Base-by-base conservation (phyloP, 2,888 invertebrate species). In the Drosophila infuscata region DNA sequence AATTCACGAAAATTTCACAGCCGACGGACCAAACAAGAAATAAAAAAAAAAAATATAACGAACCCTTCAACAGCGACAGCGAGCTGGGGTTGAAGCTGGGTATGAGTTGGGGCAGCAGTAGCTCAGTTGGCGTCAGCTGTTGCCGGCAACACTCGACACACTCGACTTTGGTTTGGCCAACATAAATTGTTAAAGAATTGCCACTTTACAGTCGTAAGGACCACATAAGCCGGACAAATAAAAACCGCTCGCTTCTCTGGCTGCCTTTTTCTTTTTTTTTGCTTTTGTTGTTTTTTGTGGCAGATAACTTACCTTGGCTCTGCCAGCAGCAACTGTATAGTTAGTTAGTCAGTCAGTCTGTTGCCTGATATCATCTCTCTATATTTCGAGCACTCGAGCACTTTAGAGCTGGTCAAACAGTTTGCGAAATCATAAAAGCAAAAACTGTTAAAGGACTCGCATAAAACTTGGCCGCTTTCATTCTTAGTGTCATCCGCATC, bases 181-280 rank as follows among this genome's bases (percentile, higher is more conserved):
- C 86, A 90, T 88, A 90, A 91, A 91, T 90, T 90, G 84, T 79
- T 85, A 84, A 91, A 88, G 88, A 90, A 89, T 91, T 89, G 86
- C 88, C 86, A 89, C 88, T 91, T 91, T 91, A 88, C 81, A 88
- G 88, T 83, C 88, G 86, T 89, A 90, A 89, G 84, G 84, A 80
- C 76, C 75, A 77, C 82, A 91, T 88, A 89, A 86, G 79, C 83
- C 89, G 75, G 69, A 74, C 81, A 83, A 80, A 87, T 82, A 79
- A 89, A 84, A 85, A 82, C 76, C 82, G 67, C 69, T 77, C 63
- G 52, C 62, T 54, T 59, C 29, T 54, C 56, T 33, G 57, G 41
- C 36, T 30, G 38, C 36, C 49, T 56, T 38, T 36, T 25, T 25
- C 25, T 17, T 54, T 32, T 36, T 36, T 33, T 17, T 38, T 53